Conservation (phyloP, 35 echinoderm and acorn worm genomes). For the Heliocidaris erythrogramma region DNA sequence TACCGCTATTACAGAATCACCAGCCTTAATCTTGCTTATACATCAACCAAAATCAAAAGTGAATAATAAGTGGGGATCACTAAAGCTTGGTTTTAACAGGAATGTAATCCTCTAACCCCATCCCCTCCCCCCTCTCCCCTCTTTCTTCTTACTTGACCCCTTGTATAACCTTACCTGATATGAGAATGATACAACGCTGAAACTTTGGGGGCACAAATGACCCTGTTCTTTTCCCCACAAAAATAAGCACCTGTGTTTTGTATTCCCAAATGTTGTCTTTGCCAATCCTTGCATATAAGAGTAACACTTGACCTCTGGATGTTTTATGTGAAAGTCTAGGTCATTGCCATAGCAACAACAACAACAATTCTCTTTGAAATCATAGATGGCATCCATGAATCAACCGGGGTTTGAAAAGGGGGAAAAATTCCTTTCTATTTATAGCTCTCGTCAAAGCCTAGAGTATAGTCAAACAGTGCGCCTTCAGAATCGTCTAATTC, state of each 20-base stretch:
- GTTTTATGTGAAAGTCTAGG: constrained; percentile 10
- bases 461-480: no score
- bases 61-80: no score
- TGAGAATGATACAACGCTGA: background rate
- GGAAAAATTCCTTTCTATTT: background rate
- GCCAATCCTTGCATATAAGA: background rate
- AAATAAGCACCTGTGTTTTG: constrained; percentile 1
- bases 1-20: no score
- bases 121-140: no score
- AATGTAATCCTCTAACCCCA: no score
- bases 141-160: no score
- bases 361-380: background rate
- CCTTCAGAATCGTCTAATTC: no score
- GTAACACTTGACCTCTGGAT: constrained; percentile 1
- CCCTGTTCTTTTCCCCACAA: background rate
- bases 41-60: no score
- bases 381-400: background rate
- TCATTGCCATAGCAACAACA: background rate
- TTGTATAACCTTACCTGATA: background rate
- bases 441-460: background rate
- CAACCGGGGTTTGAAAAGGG: background rate
- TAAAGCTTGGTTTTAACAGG: no score
- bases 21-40: no score
- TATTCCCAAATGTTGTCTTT: constrained; percentile 18
- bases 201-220: background rate